These are phyloP conservation scores for Adineta ricciae DNA, from an alignment of 2,888 invertebrate species.

Conservation along the genomic window DNA sequence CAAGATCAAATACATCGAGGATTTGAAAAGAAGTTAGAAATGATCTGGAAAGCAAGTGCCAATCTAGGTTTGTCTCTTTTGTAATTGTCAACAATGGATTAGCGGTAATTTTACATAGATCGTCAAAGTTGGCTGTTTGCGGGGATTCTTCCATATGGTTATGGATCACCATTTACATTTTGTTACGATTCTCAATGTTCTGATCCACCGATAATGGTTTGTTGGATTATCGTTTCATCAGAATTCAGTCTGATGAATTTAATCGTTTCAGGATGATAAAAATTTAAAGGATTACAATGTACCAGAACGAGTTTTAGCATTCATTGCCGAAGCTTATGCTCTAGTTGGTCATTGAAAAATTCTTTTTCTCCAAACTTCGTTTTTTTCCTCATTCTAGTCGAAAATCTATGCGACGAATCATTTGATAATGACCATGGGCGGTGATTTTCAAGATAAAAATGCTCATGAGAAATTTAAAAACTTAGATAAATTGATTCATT, in stretches of 20 bases:
- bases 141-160: conserved; percentile 63
- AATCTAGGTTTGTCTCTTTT: conserved; percentile 44
- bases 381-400: conserved; percentile 40
- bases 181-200: conserved; percentile 78
- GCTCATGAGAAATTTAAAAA: conserved; percentile 71
- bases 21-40: conserved; percentile 62
- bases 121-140: conserved; percentile 60
- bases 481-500: conserved; percentile 75
- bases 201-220: conserved; percentile 61
- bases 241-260: background rate
- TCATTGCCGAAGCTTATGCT: conserved; percentile 38
- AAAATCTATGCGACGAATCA: conserved; percentile 57
- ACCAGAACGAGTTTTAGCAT: conserved; percentile 57
- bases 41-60: conserved; percentile 69
- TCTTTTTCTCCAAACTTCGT: background rate
- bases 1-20: conserved; percentile 62
- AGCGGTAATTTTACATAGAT: background rate
- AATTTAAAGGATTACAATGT: conserved; percentile 73
- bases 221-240: background rate
- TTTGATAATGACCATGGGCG: conserved; percentile 74
- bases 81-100: background rate
- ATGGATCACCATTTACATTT: conserved; percentile 75
- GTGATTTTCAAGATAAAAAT: conserved; percentile 75
- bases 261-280: conserved; percentile 58
- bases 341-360: conserved; percentile 50